Base-by-base conservation (phyloP, 2,888 invertebrate genomes). In the Trichacis sp. region DNA sequence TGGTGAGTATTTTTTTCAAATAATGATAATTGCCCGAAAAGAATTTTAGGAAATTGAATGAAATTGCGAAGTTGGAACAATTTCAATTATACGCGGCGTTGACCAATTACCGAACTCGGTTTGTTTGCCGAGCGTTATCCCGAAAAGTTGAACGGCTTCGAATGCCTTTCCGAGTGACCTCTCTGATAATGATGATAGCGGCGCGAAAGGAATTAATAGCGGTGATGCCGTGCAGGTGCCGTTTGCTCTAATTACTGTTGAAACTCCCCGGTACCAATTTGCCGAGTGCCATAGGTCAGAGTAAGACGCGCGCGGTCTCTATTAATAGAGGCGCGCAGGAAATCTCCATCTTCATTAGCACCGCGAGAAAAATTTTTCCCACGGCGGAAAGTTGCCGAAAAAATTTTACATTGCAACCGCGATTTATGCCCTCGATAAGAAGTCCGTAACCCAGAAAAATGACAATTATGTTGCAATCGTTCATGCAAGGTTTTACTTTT, bases 271-370 rank as follows among this genome's bases (percentile, higher is more conserved):
- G 46, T 63, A 64, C 64, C 66, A 66, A 69, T 69, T 69, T 69
- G 66, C 38, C 57, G 60, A 64, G 64, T 69, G 60, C 64, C 59
- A 66, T 61, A 66, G 69, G 69, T 69, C 64, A 66, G 63, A 63
- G 58, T 51, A 57, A 69, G 65, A 61, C 42, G 56, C 55, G 52
- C 53, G 54, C 48, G 53, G 55, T 33, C n/a, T 33, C 65, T 68
- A 68, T 68, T 64, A 62, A 59, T 64, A 60, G 54, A 56, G 55
- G 49, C 40, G 58, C 58, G 56, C 43, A 52, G 52, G 56, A 53
- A 63, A 56, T 63, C 63, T 67, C 63, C 49, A 63, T 60, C 59
- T 63, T 63, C 60, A 68, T 64, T 63, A 47, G 15, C 57, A 14
- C 54, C 52, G 62, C 38, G 48, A 62, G 52, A 61, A 56, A 43